Base-by-base conservation (phyloP, 92 coral and sea anemone species). In the Phymanthus crucifer region DNA sequence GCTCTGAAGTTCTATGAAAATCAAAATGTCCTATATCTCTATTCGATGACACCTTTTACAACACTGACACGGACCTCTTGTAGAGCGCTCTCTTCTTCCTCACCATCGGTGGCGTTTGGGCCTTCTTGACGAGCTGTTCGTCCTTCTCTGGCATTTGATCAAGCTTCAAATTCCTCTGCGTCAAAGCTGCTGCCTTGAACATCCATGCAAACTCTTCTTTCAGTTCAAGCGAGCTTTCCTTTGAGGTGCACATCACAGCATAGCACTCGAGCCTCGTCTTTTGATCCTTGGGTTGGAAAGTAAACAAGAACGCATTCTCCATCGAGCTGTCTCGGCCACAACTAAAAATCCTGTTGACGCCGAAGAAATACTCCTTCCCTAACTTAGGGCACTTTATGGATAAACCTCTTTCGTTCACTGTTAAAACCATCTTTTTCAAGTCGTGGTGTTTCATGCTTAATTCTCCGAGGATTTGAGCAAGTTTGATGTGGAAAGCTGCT, bases 201-300 rank as follows among this genome's bases (percentile, higher is more conserved):
- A 81, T 57, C 75, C 85, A 56, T 6, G 72, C 9, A 36, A 73
- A 26, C 14, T 79, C 85, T 19, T 71, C 79, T 32, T 66, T 54
- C 26, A 81, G 2, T 32, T 81, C 79, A 6, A 16, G 27, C 34
- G 92, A 91, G 66, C 74, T 80, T 33, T 90, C 96, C 40, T 87
- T 92, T 35, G 83, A 87, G 23, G 88, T 92, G 74, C 99, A 95
- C 33, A 82, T 76, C 16, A 95, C 92, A 10, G 94, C 99, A 40
- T 93, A 94, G 34, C 98, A 95, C 67, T 95, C 94, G 26, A 93
- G 79, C 17, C 27, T 46, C 29, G 73, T 33, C 50, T 54, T 16
- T 33, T 14, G 38, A 4, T 72, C 57, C 43, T 29, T 61, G 16
- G 72, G 78, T 35, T 81, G 34, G 50, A 72, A 72, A 11, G 79